Evolutionary conservation across 35 echinoderm and acorn worm genomes (phyloP).

Genomic region (Ptychodera flava): DNA sequence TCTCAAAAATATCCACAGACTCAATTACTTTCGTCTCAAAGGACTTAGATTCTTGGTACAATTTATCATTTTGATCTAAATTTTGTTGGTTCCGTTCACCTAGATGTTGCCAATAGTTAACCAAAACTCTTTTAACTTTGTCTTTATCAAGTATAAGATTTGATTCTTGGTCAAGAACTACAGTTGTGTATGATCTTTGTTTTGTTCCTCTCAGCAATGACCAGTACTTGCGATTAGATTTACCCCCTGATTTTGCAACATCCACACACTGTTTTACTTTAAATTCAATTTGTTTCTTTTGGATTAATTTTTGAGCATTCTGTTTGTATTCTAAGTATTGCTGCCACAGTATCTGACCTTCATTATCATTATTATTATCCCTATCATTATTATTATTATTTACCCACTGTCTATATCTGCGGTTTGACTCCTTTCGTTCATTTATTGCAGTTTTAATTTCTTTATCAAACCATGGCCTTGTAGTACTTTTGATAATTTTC

Average conservation of each 20-base stretch:
- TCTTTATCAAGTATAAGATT: neutral
- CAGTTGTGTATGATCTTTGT: neutral
- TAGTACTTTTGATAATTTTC: neutral
- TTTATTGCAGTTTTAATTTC: slow-evolving; percentile 12
- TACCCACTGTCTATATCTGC: neutral
- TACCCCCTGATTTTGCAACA: neutral
- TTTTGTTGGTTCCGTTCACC: slow-evolving; percentile 11
- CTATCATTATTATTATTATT: neutral
- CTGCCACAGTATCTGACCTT: neutral
- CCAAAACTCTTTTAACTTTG: neutral
- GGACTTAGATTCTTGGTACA: neutral
- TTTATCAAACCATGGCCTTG: slow-evolving; percentile 19
- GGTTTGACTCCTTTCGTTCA: neutral
- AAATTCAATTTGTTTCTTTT: neutral
- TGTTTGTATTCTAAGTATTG: neutral
- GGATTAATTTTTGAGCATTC: neutral
- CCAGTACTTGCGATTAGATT: neutral
- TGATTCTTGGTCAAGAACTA: slow-evolving; percentile 1
- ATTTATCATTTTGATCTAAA: neutral
- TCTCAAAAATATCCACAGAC: neutral
- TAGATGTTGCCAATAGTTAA: neutral
- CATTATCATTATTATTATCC: neutral
- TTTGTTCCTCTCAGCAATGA: neutral
- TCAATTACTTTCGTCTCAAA: neutral
- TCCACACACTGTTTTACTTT: neutral